These are phyloP conservation scores for Celastrina argiolus DNA, from an alignment of 2,888 invertebrate genomes.

Conservation along the genomic window DNA sequence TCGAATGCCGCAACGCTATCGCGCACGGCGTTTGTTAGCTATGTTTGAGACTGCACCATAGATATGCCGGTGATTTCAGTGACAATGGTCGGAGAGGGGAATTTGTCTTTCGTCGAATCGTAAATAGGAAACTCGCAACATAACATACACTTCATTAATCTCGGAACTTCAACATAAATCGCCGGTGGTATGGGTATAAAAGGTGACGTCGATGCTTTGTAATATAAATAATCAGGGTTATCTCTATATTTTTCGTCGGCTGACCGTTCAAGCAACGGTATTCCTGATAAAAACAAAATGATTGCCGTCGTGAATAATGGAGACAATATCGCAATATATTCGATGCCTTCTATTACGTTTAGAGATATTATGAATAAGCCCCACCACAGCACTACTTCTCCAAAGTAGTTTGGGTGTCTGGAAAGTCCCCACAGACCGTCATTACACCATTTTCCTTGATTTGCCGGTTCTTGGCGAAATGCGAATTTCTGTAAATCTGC, in stretches of 20 bases:
- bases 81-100: constrained; percentile 78
- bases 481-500: constrained; percentile 95
- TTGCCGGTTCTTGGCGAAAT: constrained; percentile 91
- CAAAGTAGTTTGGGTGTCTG: constrained; percentile 96
- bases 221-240: constrained; percentile 90
- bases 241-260: constrained; percentile 93
- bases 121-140: constrained; percentile 95
- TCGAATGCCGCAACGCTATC: constrained; percentile 64
- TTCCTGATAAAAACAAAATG: constrained; percentile 93
- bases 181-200: constrained; percentile 92
- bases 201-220: constrained; percentile 92
- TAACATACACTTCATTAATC: constrained; percentile 87
- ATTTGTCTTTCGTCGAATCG: constrained; percentile 83
- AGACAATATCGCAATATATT: constrained; percentile 92
- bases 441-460: constrained; percentile 95
- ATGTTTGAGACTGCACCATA: constrained; percentile 83
- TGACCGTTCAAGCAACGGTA: constrained; percentile 91
- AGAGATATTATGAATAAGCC: constrained; percentile 93
- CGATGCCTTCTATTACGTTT: constrained; percentile 89
- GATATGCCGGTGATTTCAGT: constrained; percentile 85
- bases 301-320: constrained; percentile 92
- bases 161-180: constrained; percentile 91
- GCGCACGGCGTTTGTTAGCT: constrained; percentile 79
- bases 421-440: constrained; percentile 93
- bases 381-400: constrained; percentile 96